These are phyloP conservation scores for Tolmerus cingulatus DNA, from an alignment of 2,888 invertebrate genomes.

Conservation along the genomic window DNA sequence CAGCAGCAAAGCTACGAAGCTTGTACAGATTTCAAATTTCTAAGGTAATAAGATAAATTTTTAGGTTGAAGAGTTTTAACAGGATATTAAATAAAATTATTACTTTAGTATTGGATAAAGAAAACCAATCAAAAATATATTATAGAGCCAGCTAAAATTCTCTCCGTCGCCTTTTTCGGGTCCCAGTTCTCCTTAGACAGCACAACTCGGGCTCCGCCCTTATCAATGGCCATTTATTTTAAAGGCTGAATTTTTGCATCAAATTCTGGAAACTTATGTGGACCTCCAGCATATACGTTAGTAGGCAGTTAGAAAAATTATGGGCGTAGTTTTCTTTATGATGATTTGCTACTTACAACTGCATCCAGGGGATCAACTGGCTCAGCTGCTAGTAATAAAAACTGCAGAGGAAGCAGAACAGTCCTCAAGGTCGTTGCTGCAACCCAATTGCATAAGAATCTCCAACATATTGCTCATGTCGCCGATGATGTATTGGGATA, in stretches of 20 bases:
- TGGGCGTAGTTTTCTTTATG: conserved; percentile 86
- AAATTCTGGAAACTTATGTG: conserved; percentile 78
- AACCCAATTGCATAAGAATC: too few species aligned
- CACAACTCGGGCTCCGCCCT: conserved; percentile 87
- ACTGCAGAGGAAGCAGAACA: conserved; percentile 94
- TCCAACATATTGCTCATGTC: too few species aligned
- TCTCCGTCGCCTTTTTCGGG: conserved; percentile 89
- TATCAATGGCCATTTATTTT: conserved; percentile 93
- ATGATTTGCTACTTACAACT: conserved; percentile 96
- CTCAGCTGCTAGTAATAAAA: conserved; percentile 89
- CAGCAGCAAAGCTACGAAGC: too few species aligned
- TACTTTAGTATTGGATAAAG: conserved; percentile 30
- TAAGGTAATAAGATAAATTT: conserved; percentile 39
- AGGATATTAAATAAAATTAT: conserved; percentile 34
- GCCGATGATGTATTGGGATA: too few species aligned
- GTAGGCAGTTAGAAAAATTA: conserved; percentile 93
- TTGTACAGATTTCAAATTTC: not conserved
- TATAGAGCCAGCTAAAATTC: conserved; percentile 77
- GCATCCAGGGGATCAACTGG: conserved; percentile 96
- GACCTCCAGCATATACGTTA: conserved; percentile 89
- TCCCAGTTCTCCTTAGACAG: conserved; percentile 94
- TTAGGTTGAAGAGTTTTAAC: conserved; percentile 15
- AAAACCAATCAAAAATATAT: not conserved
- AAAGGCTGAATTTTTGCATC: conserved; percentile 87
- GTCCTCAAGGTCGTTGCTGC: conserved; percentile 98